Conservation (phyloP, 2,797 vertebrate species). For the Euphonia xanthogaster region DNA sequence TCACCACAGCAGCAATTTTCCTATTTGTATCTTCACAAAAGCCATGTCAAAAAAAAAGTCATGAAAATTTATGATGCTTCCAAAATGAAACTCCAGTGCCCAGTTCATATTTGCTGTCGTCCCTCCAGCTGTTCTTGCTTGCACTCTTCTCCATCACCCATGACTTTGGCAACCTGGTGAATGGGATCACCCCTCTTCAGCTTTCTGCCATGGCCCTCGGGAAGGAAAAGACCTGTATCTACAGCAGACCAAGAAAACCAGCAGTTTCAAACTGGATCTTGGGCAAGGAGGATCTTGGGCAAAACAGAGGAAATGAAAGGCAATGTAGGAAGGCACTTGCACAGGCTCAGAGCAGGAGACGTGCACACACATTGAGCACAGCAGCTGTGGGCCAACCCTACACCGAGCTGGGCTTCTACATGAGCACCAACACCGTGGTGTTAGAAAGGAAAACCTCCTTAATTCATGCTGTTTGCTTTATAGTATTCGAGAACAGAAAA, state of each 20-base stretch:
- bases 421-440: neutral
- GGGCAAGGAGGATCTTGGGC: neutral
- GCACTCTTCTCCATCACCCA: rapidly evolving
- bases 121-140: neutral
- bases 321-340: neutral
- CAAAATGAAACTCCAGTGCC: neutral
- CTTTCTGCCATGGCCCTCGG: neutral
- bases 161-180: neutral
- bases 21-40: neutral
- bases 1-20: neutral
- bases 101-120: neutral
- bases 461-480: neutral
- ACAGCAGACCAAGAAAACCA: neutral
- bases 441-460: neutral
- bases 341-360: neutral
- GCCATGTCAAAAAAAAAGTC: neutral
- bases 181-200: neutral
- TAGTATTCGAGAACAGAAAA: neutral
- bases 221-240: neutral
- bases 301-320: neutral
- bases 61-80: neutral
- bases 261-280: neutral
- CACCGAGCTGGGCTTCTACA: rapidly evolving
- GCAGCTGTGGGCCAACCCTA: rapidly evolving
- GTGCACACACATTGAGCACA: rapidly evolving